phyloP scores from a whole-genome alignment of 2,113 vertebrate genomes.

The Stigmatopora nigra region DNA sequence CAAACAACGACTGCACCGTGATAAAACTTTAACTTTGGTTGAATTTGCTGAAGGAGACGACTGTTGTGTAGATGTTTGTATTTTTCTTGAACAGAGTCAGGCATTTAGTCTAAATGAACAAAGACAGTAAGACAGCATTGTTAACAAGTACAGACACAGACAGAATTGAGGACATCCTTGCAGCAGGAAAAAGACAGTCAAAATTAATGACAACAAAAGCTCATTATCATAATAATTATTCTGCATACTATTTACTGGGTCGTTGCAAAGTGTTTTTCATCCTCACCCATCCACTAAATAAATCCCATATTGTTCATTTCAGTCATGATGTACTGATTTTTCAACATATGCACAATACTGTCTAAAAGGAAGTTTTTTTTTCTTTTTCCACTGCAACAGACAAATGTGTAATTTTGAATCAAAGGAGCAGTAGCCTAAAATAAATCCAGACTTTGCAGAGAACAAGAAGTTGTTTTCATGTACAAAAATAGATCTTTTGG shows the following conservation, averaged over 20 bases:
- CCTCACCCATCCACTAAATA: conserved; percentile 1
- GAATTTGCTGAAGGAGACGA: conserved; percentile 31
- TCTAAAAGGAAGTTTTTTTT: conserved; percentile 27
- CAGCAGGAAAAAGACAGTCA: conserved; percentile 12
- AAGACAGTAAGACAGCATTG: conserved; percentile 55
- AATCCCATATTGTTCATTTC: neutral
- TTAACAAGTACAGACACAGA: conserved; percentile 25
- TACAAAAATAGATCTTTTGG: neutral
- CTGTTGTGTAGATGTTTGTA: conserved; percentile 25
- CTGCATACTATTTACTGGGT: too few relatives aligned
- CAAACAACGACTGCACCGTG: neutral
- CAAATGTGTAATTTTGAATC: neutral
- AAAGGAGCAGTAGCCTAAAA: neutral
- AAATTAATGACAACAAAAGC: conserved; percentile 32
- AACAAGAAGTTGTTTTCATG: neutral
- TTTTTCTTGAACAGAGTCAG: conserved; percentile 50
- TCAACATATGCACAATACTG: conserved; percentile 19
- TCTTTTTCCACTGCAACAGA: conserved; percentile 23
- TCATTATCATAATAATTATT: conserved; percentile 22
- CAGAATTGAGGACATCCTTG: conserved; percentile 6
- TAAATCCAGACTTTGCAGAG: conserved; percentile 15
- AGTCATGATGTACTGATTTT: conserved; percentile 15
- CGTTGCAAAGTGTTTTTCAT: conserved; percentile 6
- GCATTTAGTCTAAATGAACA: conserved; percentile 59
- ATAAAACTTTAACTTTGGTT: conserved; percentile 26